Evolutionary conservation across 2,797 vertebrate genomes (phyloP), one percentile per base, ranked within the genome.

Genomic region (Trachops cirrhosus): DNA sequence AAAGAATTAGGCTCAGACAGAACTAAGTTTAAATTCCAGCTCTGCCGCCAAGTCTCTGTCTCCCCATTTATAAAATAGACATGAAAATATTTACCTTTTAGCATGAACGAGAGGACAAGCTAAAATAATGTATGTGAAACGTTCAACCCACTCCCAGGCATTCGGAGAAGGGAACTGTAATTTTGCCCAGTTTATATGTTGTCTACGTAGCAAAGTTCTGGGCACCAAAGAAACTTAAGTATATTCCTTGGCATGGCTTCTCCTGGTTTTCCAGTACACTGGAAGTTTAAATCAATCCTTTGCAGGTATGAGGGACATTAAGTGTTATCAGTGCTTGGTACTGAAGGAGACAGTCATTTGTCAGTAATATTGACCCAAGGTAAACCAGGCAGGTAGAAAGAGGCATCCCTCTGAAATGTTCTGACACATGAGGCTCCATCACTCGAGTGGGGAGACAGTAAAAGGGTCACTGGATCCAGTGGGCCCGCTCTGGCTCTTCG

Each of bases 311-410:
- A 89, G 52, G 50, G 41, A 91, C n/a, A 57, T 84, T 94, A 94
- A 94, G 52, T 96, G 59, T 93, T 93, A 93, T 94, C 67, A 67
- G 50, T 0, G 0, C 52, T 89, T 86, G 26, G 19, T 96, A 74
- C 52, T 95, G 94, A 97, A 96, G 96, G 96, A 95, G 93, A 97
- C 22, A 91, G 94, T 93, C 93, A 97, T 97, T 96, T 97, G 86
- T 97, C 93, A 96, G 59, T 87, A 78, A 95, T 89, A 96, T 82
- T 96, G 91, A 95, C 75, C 91, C 75, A 91, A 94, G 87, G 79
- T 97, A 96, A 96, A 95, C 41, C 86, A 93, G 94, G 64, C 94
- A 95, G 70, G 89, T 95, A 19, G 89, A 91, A 97, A 93, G 48
- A 96, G 83, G 24, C 91, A 95, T 97, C 70, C 82, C 94, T 96